These are phyloP conservation scores for Andrena praecox DNA, from an alignment of 2,888 invertebrate species.

Conservation along the genomic window DNA sequence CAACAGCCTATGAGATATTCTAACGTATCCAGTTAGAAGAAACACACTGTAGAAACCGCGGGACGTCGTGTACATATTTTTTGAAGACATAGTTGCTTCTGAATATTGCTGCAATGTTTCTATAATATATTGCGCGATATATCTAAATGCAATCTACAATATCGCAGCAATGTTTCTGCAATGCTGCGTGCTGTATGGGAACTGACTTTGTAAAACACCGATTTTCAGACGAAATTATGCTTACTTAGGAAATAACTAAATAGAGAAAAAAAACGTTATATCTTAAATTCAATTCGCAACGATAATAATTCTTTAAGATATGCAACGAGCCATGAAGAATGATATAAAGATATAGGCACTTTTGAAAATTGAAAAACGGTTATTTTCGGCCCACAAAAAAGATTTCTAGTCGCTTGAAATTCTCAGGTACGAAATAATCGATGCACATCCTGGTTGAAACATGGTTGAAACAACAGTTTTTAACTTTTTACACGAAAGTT, in stretches of 20 bases:
- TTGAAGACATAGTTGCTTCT: no score
- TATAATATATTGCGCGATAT: no score
- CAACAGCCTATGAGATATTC: no score
- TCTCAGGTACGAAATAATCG: background rate
- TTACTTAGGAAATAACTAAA: background rate
- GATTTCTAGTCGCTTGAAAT: background rate
- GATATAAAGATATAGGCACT: background rate
- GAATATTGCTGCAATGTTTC: no score
- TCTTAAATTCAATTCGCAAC: background rate
- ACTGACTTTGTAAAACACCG: conserved; percentile 3
- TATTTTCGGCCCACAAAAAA: background rate
- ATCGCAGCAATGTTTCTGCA: no score
- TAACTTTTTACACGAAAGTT: conserved; percentile 17
- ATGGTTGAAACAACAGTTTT: no score
- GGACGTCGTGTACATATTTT: no score
- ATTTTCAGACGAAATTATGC: background rate
- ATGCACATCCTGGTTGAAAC: no score
- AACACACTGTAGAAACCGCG: no score
- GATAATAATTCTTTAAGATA: background rate
- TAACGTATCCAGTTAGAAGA: no score
- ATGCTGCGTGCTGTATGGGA: background rate
- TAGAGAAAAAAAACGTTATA: background rate
- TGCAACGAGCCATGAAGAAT: background rate
- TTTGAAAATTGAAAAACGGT: conserved; percentile 7
- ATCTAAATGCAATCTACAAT: no score